Evolutionary conservation across 1,140 invertebrate species (phyloP).

Genomic region (Drosophila nigrodunni): DNA sequence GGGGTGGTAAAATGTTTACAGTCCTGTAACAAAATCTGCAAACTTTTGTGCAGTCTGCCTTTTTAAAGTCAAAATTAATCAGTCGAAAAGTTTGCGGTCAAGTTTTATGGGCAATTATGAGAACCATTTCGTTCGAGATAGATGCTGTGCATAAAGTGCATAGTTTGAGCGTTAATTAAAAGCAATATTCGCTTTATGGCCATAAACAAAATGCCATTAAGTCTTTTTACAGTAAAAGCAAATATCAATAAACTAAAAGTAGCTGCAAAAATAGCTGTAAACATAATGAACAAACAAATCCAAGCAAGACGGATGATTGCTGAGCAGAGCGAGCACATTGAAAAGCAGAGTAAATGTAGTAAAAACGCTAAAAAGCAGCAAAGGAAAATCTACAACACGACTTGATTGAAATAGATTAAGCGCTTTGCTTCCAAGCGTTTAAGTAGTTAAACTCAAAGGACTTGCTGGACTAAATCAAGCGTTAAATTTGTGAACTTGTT

Average conservation of each 20-base stretch:
- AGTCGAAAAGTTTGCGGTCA: constrained; percentile 52
- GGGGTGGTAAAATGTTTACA: constrained; percentile 40
- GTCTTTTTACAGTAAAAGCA: not conserved
- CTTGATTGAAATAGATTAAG: not conserved
- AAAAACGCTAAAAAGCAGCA: not conserved
- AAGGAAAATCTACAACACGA: constrained; percentile 18
- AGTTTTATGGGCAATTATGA: constrained; percentile 60
- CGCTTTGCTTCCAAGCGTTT: not conserved
- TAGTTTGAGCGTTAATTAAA: constrained; percentile 39
- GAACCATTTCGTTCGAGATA: constrained; percentile 21
- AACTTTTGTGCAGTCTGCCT: constrained; percentile 1
- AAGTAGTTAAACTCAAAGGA: constrained; percentile 15
- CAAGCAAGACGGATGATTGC: constrained; percentile 4
- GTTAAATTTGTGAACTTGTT: constrained; percentile 63
- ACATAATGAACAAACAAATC: constrained; percentile 5
- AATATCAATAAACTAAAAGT: constrained; percentile 6
- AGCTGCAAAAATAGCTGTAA: constrained; percentile 12
- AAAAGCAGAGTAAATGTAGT: not conserved
- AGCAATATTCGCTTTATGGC: constrained; percentile 16
- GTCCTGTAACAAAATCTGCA: not conserved
- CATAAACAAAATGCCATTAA: constrained; percentile 8
- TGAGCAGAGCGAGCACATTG: constrained; percentile 19
- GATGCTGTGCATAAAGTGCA: constrained; percentile 15
- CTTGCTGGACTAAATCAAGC: constrained; percentile 50
- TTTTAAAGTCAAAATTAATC: constrained; percentile 54